Evolutionary conservation across 2,888 invertebrate species (phyloP), one percentile per base, ranked within the genome.

Genomic region (Entomobrya proxima): DNA sequence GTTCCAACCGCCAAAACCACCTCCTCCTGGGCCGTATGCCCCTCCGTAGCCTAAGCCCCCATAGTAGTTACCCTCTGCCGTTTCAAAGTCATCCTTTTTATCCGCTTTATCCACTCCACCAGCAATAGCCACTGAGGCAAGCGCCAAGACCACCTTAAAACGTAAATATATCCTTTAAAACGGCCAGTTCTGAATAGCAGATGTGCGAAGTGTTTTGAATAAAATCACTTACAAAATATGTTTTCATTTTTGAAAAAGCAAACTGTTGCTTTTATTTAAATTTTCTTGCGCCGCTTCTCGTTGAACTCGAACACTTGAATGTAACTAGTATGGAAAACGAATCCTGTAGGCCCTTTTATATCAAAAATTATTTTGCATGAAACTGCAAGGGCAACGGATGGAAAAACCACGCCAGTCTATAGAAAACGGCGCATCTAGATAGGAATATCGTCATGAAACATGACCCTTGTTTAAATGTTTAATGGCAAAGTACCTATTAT

Each of bases 41-140:
- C 87, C 84, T 18, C 87, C 88, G 21, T 85, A 87, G 1, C 69
- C 58, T 13, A 61, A 32, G 27, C 78, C 35, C 24, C 80, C 83
- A 37, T 88, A 88, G 18, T 78, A 72, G 55, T 86, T 87, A 11
- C 87, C 87, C 52, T 87, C 87, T 21, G 87, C 87, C 1, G 86
- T 86, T 55, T 78, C 83, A 24, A 87, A 67, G 13, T 83, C 83
- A 2, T 83, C 82, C 40, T 81, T 85, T 40, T 82, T 83, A 24
- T 83, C 74, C n/a, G 18, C 47, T 21, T 80, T 72, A 3, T 80
- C 85, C 11, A 72, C 47, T 11, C 21, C 74, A 21, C 69, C 86
- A 55, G 85, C 86, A 44, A 78, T 9, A 18, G 82, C 86, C 15
- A 75, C 27, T 27, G 79, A 78, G 55, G 83, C 83, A 35, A 79